Percentiles rank a stretch among this genome's conserved stretches.
phyloP scores from a whole-genome alignment of 2,113 vertebrate species.

The Chloropsis cyanopogon region DNA sequence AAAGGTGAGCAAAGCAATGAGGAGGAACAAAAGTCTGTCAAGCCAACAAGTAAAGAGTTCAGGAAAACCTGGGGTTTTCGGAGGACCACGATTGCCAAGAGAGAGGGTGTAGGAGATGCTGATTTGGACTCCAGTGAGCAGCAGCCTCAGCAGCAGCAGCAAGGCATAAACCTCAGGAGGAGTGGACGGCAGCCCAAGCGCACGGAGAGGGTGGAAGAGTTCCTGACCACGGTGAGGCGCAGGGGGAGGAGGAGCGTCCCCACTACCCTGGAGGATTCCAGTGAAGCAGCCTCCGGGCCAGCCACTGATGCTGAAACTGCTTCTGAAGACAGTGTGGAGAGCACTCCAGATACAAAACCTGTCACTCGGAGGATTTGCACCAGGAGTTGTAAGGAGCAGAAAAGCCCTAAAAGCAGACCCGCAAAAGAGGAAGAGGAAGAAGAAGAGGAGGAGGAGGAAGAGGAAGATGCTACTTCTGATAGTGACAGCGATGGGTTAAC shows the following conservation, averaged over 20 bases:
- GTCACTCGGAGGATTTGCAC: conserved; percentile 19
- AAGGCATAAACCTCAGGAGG: conserved; percentile 71
- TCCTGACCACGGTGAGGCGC: conserved; percentile 84
- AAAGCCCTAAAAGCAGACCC: not conserved
- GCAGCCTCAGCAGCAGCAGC: conserved; percentile 62
- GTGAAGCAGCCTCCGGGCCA: conserved; percentile 73
- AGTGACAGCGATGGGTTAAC: conserved; percentile 87
- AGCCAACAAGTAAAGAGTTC: conserved; percentile 82
- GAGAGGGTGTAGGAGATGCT: conserved; percentile 80
- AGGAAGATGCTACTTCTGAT: conserved; percentile 70
- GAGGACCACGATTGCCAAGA: conserved; percentile 87
- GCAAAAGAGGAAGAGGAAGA: conserved; percentile 33
- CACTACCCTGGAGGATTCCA: conserved; percentile 75
- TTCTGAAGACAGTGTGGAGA: conserved; percentile 90
- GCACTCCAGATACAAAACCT: conserved; percentile 76
- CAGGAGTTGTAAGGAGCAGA: not conserved
- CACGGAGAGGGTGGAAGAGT: conserved; percentile 87
- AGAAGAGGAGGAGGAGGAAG: not conserved
- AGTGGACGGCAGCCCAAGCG: conserved; percentile 79
- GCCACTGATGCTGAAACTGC: conserved; percentile 80
- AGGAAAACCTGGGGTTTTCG: conserved; percentile 95
- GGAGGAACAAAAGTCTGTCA: conserved; percentile 70
- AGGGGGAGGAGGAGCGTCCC: conserved; percentile 68
- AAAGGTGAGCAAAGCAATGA: conserved; percentile 73
- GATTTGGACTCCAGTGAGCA: conserved; percentile 69